phyloP scores from a whole-genome alignment of 2,888 invertebrate species.

The Rhamnusium bicolor region DNA sequence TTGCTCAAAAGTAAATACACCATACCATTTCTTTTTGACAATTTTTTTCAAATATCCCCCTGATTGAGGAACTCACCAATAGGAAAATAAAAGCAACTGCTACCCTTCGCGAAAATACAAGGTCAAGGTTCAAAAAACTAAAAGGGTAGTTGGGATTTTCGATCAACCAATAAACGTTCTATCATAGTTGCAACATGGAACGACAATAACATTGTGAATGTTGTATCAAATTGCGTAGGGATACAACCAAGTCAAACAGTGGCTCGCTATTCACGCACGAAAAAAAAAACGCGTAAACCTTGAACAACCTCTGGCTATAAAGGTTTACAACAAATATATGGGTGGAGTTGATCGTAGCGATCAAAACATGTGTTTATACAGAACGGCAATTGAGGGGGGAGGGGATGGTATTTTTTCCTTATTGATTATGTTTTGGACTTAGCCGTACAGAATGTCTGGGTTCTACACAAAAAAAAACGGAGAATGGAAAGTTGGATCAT shows the following conservation, averaged over 20 bases:
- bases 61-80: conserved; percentile 20
- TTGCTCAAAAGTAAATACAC: conserved; percentile 18
- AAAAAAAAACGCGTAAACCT: conserved; percentile 10
- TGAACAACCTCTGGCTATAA: conserved; percentile 22
- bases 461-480: no score
- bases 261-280: not conserved
- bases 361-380: conserved; percentile 53
- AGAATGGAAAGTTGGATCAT: no score
- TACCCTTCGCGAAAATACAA: conserved; percentile 21
- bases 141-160: conserved; percentile 32
- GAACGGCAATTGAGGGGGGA: conserved; percentile 45
- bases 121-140: conserved; percentile 26
- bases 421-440: not conserved
- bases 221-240: conserved; percentile 25
- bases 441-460: not conserved
- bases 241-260: not conserved
- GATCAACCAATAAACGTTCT: conserved; percentile 28
- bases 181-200: conserved; percentile 32
- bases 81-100: conserved; percentile 26
- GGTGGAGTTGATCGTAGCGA: conserved; percentile 35
- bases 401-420: conserved; percentile 47
- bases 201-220: conserved; percentile 39
- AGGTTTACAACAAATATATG: conserved; percentile 43
- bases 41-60: conserved; percentile 11
- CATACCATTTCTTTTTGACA: not conserved